Evolutionary conservation across 2,888 invertebrate genomes (phyloP), one percentile per base, ranked within the genome.

Genomic region (Eurytoma adleriae): DNA sequence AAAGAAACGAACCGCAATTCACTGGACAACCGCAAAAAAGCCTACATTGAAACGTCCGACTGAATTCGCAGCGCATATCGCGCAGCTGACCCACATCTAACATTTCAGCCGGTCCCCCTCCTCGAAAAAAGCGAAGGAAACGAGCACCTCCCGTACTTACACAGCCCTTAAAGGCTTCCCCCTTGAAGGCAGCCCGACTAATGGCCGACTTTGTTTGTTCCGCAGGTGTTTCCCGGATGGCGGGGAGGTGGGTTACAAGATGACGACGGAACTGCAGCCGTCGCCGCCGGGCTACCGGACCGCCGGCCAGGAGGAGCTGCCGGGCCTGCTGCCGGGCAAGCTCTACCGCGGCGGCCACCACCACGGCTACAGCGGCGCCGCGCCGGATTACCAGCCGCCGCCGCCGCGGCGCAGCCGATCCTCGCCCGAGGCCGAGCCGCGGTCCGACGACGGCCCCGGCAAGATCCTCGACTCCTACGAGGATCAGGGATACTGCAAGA

Each of bases 251-350:
- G 88, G 88, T 87, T 87, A 88, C 89, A 90, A 89, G 90, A 90
- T 90, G 90, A 90, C 90, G 88, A 90, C 90, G 89, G 90, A 90
- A 87, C 85, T 90, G 87, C 90, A 90, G 84, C 90, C 90, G 88
- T 90, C 90, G 85, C 89, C 89, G 85, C 86, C 90, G 85, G 90
- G 90, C 84, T 90, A 90, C 88, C 87, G 85, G 82, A 86, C 87
- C 84, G 87, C 72, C 84, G 88, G 88, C 82, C 89, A 90, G 87
- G 89, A 90, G 88, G 90, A 90, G 86, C 86, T 68, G 84, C 85
- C 87, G 84, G 12, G 40, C 13, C 54, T 54, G 79, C 86, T 81
- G 83, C 69, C 84, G 84, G 80, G 81, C 84, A 81, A 76, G 20
- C 52, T 77, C n/a, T 80, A 76, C 61, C 61, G 79, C 67, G 85